These are phyloP conservation scores for Acrocephalus scirpaceus DNA, from an alignment of 2,797 vertebrate genomes.

Conservation along the genomic window DNA sequence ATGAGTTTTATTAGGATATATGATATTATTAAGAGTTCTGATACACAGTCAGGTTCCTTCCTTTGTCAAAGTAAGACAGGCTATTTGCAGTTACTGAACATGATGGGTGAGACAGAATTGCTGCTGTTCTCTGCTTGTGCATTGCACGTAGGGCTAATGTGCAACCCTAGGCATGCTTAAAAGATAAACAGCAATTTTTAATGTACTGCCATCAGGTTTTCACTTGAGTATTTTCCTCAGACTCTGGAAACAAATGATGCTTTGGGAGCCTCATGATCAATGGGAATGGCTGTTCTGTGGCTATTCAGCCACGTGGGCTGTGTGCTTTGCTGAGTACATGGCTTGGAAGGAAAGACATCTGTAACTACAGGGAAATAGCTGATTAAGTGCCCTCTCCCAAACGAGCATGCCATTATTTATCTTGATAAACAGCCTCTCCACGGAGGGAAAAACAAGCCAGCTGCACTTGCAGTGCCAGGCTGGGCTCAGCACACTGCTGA, in stretches of 20 bases:
- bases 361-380: slow-evolving; percentile 35
- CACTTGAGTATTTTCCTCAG: slow-evolving; percentile 7
- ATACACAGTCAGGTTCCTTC: neutral
- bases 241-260: neutral
- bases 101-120: neutral
- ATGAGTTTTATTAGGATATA: neutral
- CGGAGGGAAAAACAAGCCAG: neutral
- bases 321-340: slow-evolving; percentile 4
- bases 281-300: neutral
- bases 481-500: neutral
- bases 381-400: slow-evolving; percentile 35
- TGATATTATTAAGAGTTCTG: neutral
- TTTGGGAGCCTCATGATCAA: neutral
- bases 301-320: neutral
- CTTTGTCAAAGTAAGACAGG: neutral
- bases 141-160: fast-evolving
- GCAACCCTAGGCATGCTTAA: neutral
- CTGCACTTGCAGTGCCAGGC: neutral
- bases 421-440: slow-evolving; percentile 39
- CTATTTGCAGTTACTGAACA: neutral
- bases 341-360: slow-evolving; percentile 49
- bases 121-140: neutral
- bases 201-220: slow-evolving; percentile 12
- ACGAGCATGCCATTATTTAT: slow-evolving; percentile 26
- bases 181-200: slow-evolving; percentile 44